phyloP scores from a whole-genome alignment of 2,888 invertebrate genomes.

The Metellina segmentata region DNA sequence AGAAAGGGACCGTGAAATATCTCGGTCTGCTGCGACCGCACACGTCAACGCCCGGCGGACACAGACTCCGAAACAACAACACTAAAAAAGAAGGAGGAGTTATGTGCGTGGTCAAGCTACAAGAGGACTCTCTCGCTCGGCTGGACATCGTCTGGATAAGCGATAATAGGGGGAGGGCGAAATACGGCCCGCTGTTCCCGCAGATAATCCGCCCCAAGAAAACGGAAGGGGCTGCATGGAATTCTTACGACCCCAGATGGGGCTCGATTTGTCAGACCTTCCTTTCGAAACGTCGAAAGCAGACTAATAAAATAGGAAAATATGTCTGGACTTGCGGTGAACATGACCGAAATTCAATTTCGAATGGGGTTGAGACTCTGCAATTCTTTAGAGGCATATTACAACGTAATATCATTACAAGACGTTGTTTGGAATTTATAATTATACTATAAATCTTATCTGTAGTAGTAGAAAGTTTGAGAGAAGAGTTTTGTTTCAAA shows the following conservation, averaged over 20 bases:
- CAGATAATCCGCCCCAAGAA: constrained; percentile 45
- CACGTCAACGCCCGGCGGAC: constrained; percentile 63
- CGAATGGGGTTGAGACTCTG: not conserved
- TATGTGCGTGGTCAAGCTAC: constrained; percentile 38
- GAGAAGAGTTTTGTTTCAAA: too few species aligned
- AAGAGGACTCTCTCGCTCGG: constrained; percentile 38
- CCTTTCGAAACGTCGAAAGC: not conserved
- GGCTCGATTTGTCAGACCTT: constrained; percentile 13
- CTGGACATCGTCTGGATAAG: constrained; percentile 40
- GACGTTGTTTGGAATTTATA: too few species aligned
- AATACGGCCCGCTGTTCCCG: constrained; percentile 23
- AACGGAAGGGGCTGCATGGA: constrained; percentile 29
- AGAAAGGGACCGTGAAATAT: constrained; percentile 69
- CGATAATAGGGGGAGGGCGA: constrained; percentile 40
- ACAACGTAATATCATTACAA: too few species aligned
- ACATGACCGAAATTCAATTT: not conserved
- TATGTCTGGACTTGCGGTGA: not conserved
- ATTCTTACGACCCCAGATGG: constrained; percentile 13
- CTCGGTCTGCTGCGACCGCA: constrained; percentile 55
- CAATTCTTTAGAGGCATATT: too few species aligned
- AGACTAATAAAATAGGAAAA: not conserved
- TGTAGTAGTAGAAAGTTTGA: too few species aligned
- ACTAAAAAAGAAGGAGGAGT: constrained; percentile 23
- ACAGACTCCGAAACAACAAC: constrained; percentile 13
- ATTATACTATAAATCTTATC: too few species aligned